Base-by-base conservation (phyloP, 2,888 invertebrate species). In the Zhuqinia jingwanae region DNA sequence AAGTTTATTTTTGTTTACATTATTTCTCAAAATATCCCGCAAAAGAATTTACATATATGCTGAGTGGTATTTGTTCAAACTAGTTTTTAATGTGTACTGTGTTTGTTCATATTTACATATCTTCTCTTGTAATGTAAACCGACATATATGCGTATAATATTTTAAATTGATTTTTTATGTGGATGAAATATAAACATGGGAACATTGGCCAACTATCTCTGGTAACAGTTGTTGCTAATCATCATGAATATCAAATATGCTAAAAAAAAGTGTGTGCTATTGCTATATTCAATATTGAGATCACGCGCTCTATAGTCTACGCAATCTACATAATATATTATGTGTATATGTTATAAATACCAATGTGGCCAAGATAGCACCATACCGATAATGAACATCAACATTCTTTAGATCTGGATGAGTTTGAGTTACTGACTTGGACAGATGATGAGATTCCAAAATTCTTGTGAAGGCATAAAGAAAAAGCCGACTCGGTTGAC, bases 401-500 rank as follows among this genome's bases (percentile, higher is more conserved):
- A 30, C 79, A 79, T 79, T 79, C 79, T 65, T 79, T 30, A 47
- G 70, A 58, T 25, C 47, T 50, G 25, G 82, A 73, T 73, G 20
- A 42, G 42, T 45, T 36, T 36, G 36, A 36, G 36, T n/a, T 58
- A 47, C 22, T 60, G 53, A 60, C n/a, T 73, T 36, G 42, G 30
- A 27, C 25, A 22, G 36, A 68, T 65, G 80, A 6, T 65, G 80
- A 70, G 50, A 75, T 73, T 76, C 75, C 50, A 76, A 63, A 79
- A 42, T 79, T 85, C 60, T 78, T 84, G 36, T 65, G 58, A 73
- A 84, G 79, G 73, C 45, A 85, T 42, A 85, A 84, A 36, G 56
- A 85, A 76, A 60, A 70, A 42, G 78, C 85, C 85, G 79, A 79
- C 83, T 13, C 42, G 30, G 53, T 47, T 47, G 76, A 83, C 85